These are phyloP conservation scores for Sardinella longiceps DNA, from an alignment of 2,797 vertebrate species.

Conservation along the genomic window DNA sequence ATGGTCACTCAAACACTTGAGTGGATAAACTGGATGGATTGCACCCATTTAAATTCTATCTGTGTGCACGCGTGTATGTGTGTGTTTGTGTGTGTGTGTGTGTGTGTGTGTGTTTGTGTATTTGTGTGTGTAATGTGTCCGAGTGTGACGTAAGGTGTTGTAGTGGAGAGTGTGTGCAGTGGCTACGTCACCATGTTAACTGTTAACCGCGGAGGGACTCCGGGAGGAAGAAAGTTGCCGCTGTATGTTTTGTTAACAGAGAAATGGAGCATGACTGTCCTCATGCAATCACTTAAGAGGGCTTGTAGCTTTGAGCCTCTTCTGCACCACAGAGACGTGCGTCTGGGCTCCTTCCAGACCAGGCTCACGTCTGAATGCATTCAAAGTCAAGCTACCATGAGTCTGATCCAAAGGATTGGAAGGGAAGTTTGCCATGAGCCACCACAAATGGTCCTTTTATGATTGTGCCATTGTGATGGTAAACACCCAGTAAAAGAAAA, in stretches of 20 bases:
- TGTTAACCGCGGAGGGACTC: neutral
- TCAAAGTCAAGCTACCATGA: slow-evolving; percentile 12
- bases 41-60: neutral
- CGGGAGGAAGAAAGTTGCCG: neutral
- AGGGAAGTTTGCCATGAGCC: slow-evolving; percentile 2
- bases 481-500: slow-evolving; percentile 12
- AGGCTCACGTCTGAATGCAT: neutral
- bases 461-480: slow-evolving; percentile 23
- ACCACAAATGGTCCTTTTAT: slow-evolving; percentile 11
- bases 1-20: neutral
- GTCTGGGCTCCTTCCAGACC: slow-evolving; percentile 33
- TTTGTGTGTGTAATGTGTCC: neutral
- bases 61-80: neutral
- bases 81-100: neutral
- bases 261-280: slow-evolving; percentile 47
- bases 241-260: slow-evolving; percentile 48
- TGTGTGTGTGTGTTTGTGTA: neutral
- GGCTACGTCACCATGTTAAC: neutral
- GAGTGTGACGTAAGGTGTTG: slow-evolving; percentile 38
- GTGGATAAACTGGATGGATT: neutral
- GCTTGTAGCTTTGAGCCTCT: slow-evolving; percentile 39
- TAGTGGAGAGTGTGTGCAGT: neutral
- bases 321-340: slow-evolving; percentile 33
- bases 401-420: slow-evolving; percentile 19
- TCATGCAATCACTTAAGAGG: slow-evolving; percentile 48